Base-by-base conservation (phyloP, 2,888 invertebrate genomes). In the Julus scandinavius region DNA sequence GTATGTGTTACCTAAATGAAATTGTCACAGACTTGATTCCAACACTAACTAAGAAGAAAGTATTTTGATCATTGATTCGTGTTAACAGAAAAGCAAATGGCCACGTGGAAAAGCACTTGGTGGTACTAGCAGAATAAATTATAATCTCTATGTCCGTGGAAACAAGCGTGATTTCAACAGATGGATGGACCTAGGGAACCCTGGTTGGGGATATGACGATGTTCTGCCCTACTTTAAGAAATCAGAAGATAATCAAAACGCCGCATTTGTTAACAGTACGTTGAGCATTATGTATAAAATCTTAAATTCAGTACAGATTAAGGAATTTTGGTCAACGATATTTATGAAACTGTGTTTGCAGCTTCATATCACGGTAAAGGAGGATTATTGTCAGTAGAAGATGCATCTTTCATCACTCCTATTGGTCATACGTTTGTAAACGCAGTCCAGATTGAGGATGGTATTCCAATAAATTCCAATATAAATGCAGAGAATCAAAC, bases 81-180 rank as follows among this genome's bases (percentile, higher is more conserved):
- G n/a, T 49, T 20, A 4, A 45, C 49, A 88, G 88, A 83, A 87
- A 88, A 83, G 58, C 20, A 58, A 40, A 49, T 88, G 87, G 89
- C 88, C 88, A n/a, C 90, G 93, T 20, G 93, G 93, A 6, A 90
- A 92, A 45, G 92, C 93, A 2, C 91, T 92, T 90, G 93, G 93
- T 5, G 93, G 93, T 0, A 92, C 92, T 45, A 93, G 93, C 15
- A 92, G 92, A 3, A 91, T 93, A 11, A 93, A 93, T 90, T 93
- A 93, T 88, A 93, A 93, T 93, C 92, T 91, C 5, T 93, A 93
- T 90, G 91, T 93, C 20, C 91, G 93, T 85, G 93, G 93, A 0
- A 92, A 93, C 90, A 92, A 92, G 38, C 90, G 89, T 63, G 93
- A 93, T 90, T 93, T 92, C 89, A 92, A 93, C 89, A 90, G 91